Evolutionary conservation across 2,797 vertebrate genomes (phyloP), one percentile per base, ranked within the genome.

Genomic region (Chelonia mydas): DNA sequence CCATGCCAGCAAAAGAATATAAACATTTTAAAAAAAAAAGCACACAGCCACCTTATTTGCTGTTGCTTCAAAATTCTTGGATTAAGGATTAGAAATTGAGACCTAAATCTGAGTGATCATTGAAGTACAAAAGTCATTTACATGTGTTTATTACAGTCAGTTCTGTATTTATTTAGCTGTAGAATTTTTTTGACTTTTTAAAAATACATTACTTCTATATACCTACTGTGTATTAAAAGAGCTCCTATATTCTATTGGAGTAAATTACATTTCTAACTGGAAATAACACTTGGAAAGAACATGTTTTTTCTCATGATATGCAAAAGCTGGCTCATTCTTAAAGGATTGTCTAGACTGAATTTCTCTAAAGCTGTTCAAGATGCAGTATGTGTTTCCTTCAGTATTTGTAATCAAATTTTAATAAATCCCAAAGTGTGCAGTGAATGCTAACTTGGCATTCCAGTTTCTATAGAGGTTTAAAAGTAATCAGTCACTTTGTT

Each of bases 321-420:
- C 81, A 51, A 31, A 86, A 45, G 72, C 28, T 83, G 86, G 87
- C n/a, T 72, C 3, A 72, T 59, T 90, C 61, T 83, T 54, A 91
- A 72, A 90, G n/a, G 50, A n/a, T 77, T 81, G 79, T 59, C 79
- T 88, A 83, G n/a, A 77, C 57, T 89, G 68, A 54, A 17, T 83
- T 79, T 93, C 84, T 65, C 37, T 87, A 86, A 83, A 72, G 68
- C 79, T 86, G 28, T 80, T 92, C 51, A 90, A 90, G 72, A 93
- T 92, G 77, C 83, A 81, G 61, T 16, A 13, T 59, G 11, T 88
- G 49, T 81, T 90, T 50, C 45, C 45, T 80, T 84, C 2, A 0
- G 10, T 68, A 81, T 91, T 86, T 47, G 79, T 81, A 93, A 89
- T 86, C 84, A 90, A 79, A 83, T 82, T 90, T 91, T 92, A 82